Percentiles rank a stretch among this genome's conserved stretches.
Evolutionary conservation across 2,113 vertebrate genomes (phyloP).

Genomic region (Nyctibius bracteatus): DNA sequence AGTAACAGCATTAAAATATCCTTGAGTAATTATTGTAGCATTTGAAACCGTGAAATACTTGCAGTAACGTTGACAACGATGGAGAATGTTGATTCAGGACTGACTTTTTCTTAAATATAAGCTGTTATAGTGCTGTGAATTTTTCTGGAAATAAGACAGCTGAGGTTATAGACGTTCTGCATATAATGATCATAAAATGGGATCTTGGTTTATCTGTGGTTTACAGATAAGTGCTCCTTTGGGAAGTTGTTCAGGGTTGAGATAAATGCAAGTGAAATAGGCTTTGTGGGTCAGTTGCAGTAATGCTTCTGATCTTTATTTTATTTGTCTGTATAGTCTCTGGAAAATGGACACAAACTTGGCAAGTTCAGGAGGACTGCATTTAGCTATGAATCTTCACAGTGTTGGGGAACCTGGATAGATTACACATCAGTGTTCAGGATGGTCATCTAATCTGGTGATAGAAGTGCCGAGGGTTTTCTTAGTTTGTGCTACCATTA

Average conservation of each 20-base stretch:
- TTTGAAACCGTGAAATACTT: background rate
- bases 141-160: background rate
- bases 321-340: background rate
- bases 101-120: background rate
- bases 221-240: background rate
- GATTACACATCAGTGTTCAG: background rate
- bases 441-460: background rate
- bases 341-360: background rate
- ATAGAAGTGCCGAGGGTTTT: background rate
- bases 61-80: background rate
- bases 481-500: background rate
- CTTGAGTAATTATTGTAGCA: background rate
- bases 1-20: background rate
- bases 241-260: background rate
- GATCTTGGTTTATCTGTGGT: background rate
- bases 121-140: background rate
- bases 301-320: background rate
- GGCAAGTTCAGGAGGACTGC: background rate
- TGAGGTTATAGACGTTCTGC: background rate
- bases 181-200: background rate
- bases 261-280: background rate
- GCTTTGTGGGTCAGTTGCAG: background rate
- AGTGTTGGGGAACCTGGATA: background rate
- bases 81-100: background rate
- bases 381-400: background rate